A percentile compares a stretch with the other conserved stretches of the same genome.
Conservation (phyloP, 2,113 vertebrate genomes). For the Perca flavescens region DNA sequence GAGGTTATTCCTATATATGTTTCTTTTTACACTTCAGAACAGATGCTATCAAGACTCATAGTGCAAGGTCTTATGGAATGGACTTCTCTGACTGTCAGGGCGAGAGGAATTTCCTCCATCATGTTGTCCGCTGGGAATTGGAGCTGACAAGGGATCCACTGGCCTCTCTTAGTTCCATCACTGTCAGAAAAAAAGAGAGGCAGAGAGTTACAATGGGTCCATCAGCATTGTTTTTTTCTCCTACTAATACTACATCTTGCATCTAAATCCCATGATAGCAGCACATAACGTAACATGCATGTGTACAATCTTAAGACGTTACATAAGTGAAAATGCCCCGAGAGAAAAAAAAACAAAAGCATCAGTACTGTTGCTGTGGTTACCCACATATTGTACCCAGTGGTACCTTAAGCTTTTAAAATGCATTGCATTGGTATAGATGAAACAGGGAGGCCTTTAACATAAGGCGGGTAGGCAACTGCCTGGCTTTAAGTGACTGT, state of each 20-base stretch:
- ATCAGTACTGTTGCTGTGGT: neutral
- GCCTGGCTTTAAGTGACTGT: too few relatives aligned
- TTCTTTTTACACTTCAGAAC: slow-evolving; percentile 42
- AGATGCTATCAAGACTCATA: slow-evolving; percentile 49
- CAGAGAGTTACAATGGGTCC: slow-evolving; percentile 32
- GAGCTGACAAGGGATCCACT: slow-evolving; percentile 60
- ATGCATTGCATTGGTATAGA: too few relatives aligned
- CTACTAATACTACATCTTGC: neutral
- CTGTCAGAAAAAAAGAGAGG: slow-evolving; percentile 71
- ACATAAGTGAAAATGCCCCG: neutral
- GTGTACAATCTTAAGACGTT: neutral
- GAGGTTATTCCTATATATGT: neutral
- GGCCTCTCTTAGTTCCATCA: slow-evolving; percentile 62
- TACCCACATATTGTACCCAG: neutral
- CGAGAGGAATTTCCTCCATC: slow-evolving; percentile 70
- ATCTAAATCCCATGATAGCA: neutral
- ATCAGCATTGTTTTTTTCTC: neutral
- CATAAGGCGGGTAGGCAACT: too few relatives aligned
- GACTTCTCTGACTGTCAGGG: slow-evolving; percentile 63
- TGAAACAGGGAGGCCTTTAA: too few relatives aligned
- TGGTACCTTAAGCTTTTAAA: neutral
- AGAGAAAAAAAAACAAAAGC: neutral
- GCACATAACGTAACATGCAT: neutral
- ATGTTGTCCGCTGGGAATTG: slow-evolving; percentile 76
- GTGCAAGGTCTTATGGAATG: slow-evolving; percentile 58